A percentile compares a stretch with the other conserved stretches of the same genome.
These are phyloP conservation scores for Pseudopodoces humilis DNA, from an alignment of 2,113 vertebrate genomes.

Conservation along the genomic window DNA sequence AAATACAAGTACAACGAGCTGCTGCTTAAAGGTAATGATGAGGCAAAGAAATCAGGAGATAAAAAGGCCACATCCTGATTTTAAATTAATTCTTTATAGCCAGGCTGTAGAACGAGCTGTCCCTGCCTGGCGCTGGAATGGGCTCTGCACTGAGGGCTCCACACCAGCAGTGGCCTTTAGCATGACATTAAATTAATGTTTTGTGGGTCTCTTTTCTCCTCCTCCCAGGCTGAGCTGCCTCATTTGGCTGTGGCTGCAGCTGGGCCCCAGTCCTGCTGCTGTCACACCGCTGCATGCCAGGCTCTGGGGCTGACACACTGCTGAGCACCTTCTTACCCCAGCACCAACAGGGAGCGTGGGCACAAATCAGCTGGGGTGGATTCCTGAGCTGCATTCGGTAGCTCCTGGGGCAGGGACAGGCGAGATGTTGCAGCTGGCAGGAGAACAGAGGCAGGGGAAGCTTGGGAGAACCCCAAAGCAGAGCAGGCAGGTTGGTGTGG, in stretches of 20 bases:
- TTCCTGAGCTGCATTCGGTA: background rate
- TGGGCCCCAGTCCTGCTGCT: background rate
- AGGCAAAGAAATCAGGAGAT: background rate
- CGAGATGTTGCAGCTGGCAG: background rate
- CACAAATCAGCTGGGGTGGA: background rate
- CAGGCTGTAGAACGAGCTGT: background rate
- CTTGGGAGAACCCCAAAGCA: background rate
- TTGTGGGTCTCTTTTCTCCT: background rate
- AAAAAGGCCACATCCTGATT: constrained; percentile 5
- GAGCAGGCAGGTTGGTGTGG: background rate
- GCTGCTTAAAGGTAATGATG: background rate
- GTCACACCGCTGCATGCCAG: fast-evolving
- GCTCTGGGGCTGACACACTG: background rate
- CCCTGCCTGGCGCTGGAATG: background rate
- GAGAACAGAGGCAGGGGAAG: background rate
- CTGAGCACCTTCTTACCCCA: background rate
- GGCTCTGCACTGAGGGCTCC: background rate
- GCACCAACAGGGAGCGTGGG: fast-evolving
- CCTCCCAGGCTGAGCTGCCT: background rate
- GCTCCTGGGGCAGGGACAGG: background rate
- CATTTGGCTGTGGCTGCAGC: background rate
- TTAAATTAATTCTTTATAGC: constrained; percentile 26
- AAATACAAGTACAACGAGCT: background rate
- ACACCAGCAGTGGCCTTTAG: background rate
- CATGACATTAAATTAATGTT: background rate